Evolutionary conservation across 2,797 vertebrate genomes (phyloP).

Genomic region (Benthosema pterotum): DNA sequence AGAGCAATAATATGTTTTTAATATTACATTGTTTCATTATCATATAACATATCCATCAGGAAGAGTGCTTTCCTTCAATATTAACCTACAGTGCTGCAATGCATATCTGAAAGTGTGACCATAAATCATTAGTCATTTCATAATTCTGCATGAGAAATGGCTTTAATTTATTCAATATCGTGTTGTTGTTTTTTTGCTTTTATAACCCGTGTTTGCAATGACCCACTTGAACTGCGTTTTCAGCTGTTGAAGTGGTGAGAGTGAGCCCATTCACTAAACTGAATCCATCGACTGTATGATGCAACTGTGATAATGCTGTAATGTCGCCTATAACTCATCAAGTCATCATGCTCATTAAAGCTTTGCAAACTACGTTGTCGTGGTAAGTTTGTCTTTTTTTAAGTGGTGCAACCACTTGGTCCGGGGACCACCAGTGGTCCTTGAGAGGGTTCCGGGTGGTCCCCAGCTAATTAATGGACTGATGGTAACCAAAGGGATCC

Average conservation of each 20-base stretch:
- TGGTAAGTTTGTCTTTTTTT: neutral
- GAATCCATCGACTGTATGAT: neutral
- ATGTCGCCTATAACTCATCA: neutral
- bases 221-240: neutral
- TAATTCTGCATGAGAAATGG: neutral
- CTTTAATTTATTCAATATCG: neutral
- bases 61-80: too few species aligned
- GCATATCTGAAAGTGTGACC: neutral
- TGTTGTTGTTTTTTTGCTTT: neutral
- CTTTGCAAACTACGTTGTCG: conserved; percentile 6
- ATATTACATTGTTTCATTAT: too few species aligned
- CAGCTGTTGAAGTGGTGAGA: neutral
- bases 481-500: too few species aligned
- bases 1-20: too few species aligned
- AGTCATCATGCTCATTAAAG: conserved; percentile 22
- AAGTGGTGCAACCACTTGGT: too few species aligned
- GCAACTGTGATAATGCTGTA: neutral
- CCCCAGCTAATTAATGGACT: too few species aligned
- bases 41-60: too few species aligned
- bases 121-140: neutral
- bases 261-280: neutral
- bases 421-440: too few species aligned
- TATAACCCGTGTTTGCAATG: neutral
- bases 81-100: too few species aligned
- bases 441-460: too few species aligned